A percentile compares a stretch with the other conserved stretches of the same genome.
Evolutionary conservation across 2,888 invertebrate genomes (phyloP).

Genomic region (Acanthosepion lycidas): DNA sequence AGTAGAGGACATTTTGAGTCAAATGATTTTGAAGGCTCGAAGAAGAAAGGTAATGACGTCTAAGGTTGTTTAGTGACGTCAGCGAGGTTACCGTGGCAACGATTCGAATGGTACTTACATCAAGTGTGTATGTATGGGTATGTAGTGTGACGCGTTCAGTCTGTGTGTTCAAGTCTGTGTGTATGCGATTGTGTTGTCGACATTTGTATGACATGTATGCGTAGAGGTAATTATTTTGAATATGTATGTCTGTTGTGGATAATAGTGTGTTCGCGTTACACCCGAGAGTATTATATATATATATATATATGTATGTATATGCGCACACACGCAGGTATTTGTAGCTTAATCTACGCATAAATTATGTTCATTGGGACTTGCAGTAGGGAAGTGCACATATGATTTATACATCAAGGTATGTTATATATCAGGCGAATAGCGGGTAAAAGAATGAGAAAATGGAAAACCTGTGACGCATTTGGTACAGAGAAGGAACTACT

Average conservation of each 20-base stretch:
- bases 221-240: not conserved
- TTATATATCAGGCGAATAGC: too few relatives aligned
- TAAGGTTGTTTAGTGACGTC: not conserved
- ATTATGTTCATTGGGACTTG: too few relatives aligned
- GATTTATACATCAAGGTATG: too few relatives aligned
- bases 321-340: too few relatives aligned
- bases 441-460: too few relatives aligned
- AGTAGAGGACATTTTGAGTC: not conserved
- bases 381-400: too few relatives aligned
- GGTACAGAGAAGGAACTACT: too few relatives aligned
- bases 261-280: too few relatives aligned
- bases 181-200: not conserved
- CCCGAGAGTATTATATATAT: not conserved
- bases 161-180: too few relatives aligned
- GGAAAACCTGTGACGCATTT: too few relatives aligned
- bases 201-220: not conserved
- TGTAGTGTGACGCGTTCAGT: not conserved
- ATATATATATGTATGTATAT: constrained; percentile 33
- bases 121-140: too few relatives aligned
- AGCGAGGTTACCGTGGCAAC: not conserved
- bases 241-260: not conserved
- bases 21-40: not conserved
- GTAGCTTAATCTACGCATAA: too few relatives aligned
- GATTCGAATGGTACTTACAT: not conserved
- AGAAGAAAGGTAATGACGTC: not conserved